Percentiles rank a stretch among this genome's conserved stretches.
phyloP scores from a whole-genome alignment of 1,140 invertebrate genomes.

The Aphelinus atriplicis region DNA sequence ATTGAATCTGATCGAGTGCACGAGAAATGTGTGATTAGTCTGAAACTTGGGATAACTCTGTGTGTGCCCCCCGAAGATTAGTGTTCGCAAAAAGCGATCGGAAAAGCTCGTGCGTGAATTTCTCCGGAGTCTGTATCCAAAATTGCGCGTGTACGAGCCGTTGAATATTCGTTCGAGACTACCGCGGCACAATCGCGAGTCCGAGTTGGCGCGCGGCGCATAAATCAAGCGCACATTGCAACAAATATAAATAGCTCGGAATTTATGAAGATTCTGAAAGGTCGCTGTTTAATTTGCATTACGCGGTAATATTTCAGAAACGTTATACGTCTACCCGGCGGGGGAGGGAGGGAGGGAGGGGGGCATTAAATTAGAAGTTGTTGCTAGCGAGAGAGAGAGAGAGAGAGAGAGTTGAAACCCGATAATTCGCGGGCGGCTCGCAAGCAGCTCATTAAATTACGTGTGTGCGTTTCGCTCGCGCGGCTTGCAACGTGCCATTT shows the following conservation, averaged over 20 bases:
- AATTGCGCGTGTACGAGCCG: too few species aligned
- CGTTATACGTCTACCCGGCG: not conserved
- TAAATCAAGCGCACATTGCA: too few species aligned
- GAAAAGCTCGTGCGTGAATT: too few species aligned
- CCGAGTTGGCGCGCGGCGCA: too few species aligned
- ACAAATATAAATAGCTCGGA: not conserved
- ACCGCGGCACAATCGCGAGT: too few species aligned
- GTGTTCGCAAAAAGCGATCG: too few species aligned
- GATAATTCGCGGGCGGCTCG: constrained; percentile 34
- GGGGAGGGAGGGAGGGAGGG: not conserved
- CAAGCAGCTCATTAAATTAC: constrained; percentile 53
- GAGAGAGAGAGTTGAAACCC: not conserved
- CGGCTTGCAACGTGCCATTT: constrained; percentile 43
- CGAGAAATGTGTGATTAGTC: too few species aligned
- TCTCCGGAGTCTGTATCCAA: too few species aligned
- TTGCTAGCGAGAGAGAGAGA: not conserved
- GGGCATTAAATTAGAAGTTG: constrained; percentile 3
- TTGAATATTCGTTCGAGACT: too few species aligned
- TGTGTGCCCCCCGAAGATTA: too few species aligned
- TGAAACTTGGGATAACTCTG: too few species aligned
- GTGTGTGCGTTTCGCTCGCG: constrained; percentile 20
- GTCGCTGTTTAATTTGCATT: not conserved
- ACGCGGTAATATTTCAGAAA: not conserved
- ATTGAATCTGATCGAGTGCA: too few species aligned
- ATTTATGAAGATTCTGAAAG: not conserved